These are phyloP conservation scores for Torymus aiolomorphi DNA, from an alignment of 2,888 invertebrate genomes.

Conservation along the genomic window DNA sequence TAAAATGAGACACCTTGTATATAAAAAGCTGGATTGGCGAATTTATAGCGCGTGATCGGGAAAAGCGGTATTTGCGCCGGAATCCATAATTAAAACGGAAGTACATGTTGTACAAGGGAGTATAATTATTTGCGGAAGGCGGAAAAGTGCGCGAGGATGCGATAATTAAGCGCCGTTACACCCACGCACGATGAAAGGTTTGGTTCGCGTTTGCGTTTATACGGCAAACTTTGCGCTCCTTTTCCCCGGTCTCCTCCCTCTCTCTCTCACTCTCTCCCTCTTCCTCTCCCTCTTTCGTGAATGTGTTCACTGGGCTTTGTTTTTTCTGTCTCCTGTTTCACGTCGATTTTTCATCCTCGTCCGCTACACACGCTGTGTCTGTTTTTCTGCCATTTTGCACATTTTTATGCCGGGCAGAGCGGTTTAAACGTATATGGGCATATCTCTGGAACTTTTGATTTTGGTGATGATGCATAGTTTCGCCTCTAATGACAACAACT, in stretches of 20 bases:
- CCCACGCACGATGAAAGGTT: conserved; percentile 43
- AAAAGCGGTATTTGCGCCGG: neutral
- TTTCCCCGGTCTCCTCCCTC: conserved; percentile 23
- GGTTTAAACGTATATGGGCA: conserved; percentile 32
- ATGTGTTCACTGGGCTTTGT: conserved; percentile 1
- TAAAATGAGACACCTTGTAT: too few relatives aligned
- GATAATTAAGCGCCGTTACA: conserved; percentile 63
- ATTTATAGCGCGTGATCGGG: neutral
- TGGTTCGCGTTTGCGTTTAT: conserved; percentile 34
- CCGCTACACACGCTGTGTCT: neutral
- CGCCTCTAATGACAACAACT: too few relatives aligned
- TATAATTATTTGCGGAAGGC: conserved; percentile 41
- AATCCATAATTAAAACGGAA: conserved; percentile 49
- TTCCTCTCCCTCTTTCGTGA: conserved; percentile 27
- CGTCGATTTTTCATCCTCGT: conserved; percentile 1
- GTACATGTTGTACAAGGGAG: neutral
- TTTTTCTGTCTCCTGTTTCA: conserved; percentile 7
- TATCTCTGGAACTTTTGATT: too few relatives aligned
- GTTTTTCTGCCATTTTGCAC: neutral
- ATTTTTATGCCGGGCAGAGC: conserved; percentile 23
- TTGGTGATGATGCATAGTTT: too few relatives aligned
- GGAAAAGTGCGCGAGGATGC: conserved; percentile 22
- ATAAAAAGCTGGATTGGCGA: conserved; percentile 17
- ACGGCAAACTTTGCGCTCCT: conserved; percentile 40
- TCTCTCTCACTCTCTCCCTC: conserved; percentile 19